A percentile compares a stretch with the other conserved stretches of the same genome.
Evolutionary conservation across 2,888 invertebrate genomes (phyloP).

Genomic region (Papilio demoleus): DNA sequence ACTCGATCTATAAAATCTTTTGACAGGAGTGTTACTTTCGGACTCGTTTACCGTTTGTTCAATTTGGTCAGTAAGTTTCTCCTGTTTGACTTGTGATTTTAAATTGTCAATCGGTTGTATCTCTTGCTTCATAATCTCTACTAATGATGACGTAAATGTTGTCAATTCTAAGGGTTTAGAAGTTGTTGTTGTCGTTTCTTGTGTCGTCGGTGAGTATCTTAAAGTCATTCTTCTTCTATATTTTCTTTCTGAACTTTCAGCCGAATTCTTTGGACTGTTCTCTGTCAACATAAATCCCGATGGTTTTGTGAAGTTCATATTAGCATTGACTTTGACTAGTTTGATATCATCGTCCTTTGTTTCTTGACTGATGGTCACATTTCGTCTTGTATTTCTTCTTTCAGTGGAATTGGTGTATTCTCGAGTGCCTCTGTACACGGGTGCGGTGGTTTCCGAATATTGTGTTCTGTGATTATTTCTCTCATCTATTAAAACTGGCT

Average conservation of each 20-base stretch:
- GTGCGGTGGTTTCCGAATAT: conserved; percentile 57
- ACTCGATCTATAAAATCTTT: conserved; percentile 74
- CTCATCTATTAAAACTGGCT: conserved; percentile 65
- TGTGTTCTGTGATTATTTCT: conserved; percentile 61
- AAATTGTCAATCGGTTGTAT: conserved; percentile 59
- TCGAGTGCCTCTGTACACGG: conserved; percentile 71
- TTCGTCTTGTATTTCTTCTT: conserved; percentile 50
- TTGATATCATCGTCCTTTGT: conserved; percentile 52
- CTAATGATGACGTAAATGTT: conserved; percentile 48
- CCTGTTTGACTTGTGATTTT: conserved; percentile 55
- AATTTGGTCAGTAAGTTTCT: conserved; percentile 65
- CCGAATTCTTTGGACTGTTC: conserved; percentile 46
- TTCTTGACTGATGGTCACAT: conserved; percentile 50
- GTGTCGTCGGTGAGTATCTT: conserved; percentile 54
- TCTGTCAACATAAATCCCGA: conserved; percentile 43
- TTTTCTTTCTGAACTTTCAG: conserved; percentile 60
- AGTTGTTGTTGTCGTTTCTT: conserved; percentile 47
- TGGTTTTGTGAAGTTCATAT: conserved; percentile 58
- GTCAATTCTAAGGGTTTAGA: conserved; percentile 48
- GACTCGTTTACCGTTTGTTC: conserved; percentile 55
- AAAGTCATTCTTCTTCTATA: conserved; percentile 70
- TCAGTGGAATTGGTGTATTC: conserved; percentile 56
- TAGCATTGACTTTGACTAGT: conserved; percentile 62
- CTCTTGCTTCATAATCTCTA: conserved; percentile 67
- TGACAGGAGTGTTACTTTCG: conserved; percentile 59